Base-by-base conservation (phyloP, 2,888 invertebrate species). In the Timandra comae region DNA sequence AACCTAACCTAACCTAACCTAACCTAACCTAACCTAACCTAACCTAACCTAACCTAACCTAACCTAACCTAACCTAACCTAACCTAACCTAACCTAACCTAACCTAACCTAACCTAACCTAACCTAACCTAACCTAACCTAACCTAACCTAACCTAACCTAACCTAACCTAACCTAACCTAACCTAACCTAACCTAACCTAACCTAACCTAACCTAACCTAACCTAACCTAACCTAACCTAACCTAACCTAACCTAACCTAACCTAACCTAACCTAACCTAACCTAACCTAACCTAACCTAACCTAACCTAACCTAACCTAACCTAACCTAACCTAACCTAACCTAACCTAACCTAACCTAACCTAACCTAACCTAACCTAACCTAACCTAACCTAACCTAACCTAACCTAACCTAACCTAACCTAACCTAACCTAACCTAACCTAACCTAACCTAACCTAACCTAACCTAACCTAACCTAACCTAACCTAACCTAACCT, bases 181-280 rank as follows among this genome's bases (percentile, higher is more conserved):
- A 35, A 30, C 25, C 33, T 27, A 37, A 37, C 32, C 36, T 32
- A 37, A 32, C 36, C 36, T 32, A 32, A 37, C 32, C 36, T 32
- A 37, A 37, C 36, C 36, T 32, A 32, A 37, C 36, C 36, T 32
- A 29, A 37, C 32, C 36, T 29, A 31, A 37, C 31, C 31, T 32
- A 37, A 32, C 36, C 32, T 29, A 29, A 37, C 26, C 31, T 32
- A 32, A 29, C 36, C 32, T 37, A 32, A 37, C 36, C 29, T 29
- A 32, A 32, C 29, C 28, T 29, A 33, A 32, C 31, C 31, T 28
- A 33, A 25, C 28, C 28, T 30, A 29, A 33, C 29, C 33, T 25
- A 33, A 33, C 28, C 29, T 29, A 29, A 33, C 33, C 33, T 28
- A 24, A 24, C 33, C 24, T 29, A 33, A 29, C 29, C 28, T 29